Conservation (phyloP, 1,140 invertebrate genomes). For the Ooceraea biroi region DNA sequence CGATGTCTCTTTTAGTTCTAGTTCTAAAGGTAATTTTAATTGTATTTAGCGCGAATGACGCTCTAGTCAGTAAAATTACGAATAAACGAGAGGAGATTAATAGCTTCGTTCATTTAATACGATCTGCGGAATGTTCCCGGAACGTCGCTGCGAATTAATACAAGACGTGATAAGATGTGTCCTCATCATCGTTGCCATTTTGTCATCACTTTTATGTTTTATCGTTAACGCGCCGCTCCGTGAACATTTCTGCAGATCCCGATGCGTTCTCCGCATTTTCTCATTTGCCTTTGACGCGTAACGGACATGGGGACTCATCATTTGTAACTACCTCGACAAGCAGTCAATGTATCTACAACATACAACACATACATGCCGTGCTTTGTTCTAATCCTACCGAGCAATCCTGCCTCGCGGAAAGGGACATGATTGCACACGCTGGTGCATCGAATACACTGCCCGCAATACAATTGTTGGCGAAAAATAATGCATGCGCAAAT, state of each 20-base stretch:
- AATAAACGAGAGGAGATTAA: conserved; percentile 71
- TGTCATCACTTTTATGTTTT: neutral
- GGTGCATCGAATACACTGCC: neutral
- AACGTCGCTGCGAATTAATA: neutral
- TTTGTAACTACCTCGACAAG: conserved; percentile 66
- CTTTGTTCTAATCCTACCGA: conserved; percentile 56
- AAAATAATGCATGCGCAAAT: neutral
- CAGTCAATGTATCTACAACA: conserved; percentile 43
- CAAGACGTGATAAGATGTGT: neutral
- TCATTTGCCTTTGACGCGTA: conserved; percentile 78
- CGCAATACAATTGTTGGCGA: neutral
- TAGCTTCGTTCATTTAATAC: conserved; percentile 62
- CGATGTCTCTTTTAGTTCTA: conserved; percentile 70
- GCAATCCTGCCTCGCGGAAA: neutral
- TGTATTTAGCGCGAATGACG: conserved; percentile 70
- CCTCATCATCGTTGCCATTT: neutral
- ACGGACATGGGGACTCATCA: conserved; percentile 34
- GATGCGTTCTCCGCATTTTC: conserved; percentile 48
- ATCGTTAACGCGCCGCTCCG: neutral
- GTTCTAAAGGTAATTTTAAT: conserved; percentile 72
- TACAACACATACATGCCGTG: conserved; percentile 18
- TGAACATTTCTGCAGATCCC: neutral
- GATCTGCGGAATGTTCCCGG: conserved; percentile 37
- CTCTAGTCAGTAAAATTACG: conserved; percentile 76
- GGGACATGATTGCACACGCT: neutral